Evolutionary conservation across 2,113 vertebrate species (phyloP).

Genomic region (Motacilla alba): DNA sequence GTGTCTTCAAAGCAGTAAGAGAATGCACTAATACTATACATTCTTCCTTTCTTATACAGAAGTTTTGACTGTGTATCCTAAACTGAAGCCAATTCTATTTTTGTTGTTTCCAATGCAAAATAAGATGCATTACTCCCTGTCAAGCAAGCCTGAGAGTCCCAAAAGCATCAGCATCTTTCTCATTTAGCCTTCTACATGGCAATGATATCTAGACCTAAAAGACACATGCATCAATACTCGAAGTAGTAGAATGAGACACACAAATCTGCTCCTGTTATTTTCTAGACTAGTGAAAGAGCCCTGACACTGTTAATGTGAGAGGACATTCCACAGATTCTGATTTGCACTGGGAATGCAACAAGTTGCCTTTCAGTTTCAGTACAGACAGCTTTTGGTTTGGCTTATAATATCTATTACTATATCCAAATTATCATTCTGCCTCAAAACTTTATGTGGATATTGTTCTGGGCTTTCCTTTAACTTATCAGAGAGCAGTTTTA

Average conservation of each 20-base stretch:
- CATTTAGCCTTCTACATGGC: not conserved
- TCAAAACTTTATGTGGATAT: not conserved
- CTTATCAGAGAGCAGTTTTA: not conserved
- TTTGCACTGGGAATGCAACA: not conserved
- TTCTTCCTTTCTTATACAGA: not conserved
- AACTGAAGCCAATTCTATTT: not conserved
- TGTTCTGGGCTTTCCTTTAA: not conserved
- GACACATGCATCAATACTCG: fast-evolving
- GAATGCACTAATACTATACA: not conserved
- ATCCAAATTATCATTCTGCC: not conserved
- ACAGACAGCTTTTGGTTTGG: not conserved
- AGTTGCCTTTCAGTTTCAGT: not conserved
- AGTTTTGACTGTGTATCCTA: not conserved
- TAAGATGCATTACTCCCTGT: not conserved
- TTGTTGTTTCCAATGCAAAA: not conserved
- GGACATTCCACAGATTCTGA: not conserved
- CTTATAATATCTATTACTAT: not conserved
- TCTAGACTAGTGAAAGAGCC: not conserved
- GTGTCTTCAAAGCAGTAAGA: not conserved
- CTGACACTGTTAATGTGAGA: not conserved
- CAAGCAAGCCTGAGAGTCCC: not conserved
- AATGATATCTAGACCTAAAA: not conserved
- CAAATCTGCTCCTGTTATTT: not conserved
- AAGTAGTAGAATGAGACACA: not conserved
- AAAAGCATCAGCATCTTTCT: not conserved